Evolutionary conservation across 2,113 vertebrate species (phyloP).

Genomic region (Pithys albifrons): DNA sequence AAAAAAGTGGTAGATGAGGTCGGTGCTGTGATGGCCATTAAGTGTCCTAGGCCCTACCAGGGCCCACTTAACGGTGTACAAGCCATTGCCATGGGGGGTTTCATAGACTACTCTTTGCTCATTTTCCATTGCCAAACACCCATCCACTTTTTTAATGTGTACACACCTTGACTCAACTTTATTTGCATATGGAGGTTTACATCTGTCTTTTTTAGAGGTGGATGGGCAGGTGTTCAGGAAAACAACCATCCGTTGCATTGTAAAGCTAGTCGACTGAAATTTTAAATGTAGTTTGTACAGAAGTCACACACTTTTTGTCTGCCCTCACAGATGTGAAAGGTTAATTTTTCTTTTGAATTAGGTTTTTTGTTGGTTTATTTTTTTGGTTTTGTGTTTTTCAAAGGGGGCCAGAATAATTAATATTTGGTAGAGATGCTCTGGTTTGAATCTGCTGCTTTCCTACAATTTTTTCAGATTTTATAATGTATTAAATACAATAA

Average conservation of each 20-base stretch:
- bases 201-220: slow-evolving; percentile 57
- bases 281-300: slow-evolving; percentile 72
- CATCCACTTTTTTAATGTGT: slow-evolving; percentile 39
- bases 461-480: slow-evolving; percentile 81
- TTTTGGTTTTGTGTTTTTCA: slow-evolving; percentile 63
- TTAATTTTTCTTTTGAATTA: slow-evolving; percentile 67
- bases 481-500: slow-evolving; percentile 84
- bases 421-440: slow-evolving; percentile 77
- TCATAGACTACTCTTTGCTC: slow-evolving; percentile 14
- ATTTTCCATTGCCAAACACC: slow-evolving; percentile 60
- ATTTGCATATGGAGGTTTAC: slow-evolving; percentile 61
- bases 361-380: background rate
- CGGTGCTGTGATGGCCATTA: slow-evolving; percentile 73
- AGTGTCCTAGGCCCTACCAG: slow-evolving; percentile 59
- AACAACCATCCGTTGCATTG: slow-evolving; percentile 6
- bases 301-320: slow-evolving; percentile 70
- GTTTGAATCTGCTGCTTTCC: slow-evolving; percentile 82
- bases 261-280: slow-evolving; percentile 36
- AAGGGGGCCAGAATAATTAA: slow-evolving; percentile 79
- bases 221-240: slow-evolving; percentile 59
- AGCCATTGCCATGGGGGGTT: slow-evolving; percentile 71
- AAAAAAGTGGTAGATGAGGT: slow-evolving; percentile 54
- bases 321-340: slow-evolving; percentile 73
- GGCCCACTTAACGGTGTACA: slow-evolving; percentile 69
- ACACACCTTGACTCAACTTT: slow-evolving; percentile 56